Conservation (phyloP, 2,888 invertebrate genomes). For the Eudemis profundana region DNA sequence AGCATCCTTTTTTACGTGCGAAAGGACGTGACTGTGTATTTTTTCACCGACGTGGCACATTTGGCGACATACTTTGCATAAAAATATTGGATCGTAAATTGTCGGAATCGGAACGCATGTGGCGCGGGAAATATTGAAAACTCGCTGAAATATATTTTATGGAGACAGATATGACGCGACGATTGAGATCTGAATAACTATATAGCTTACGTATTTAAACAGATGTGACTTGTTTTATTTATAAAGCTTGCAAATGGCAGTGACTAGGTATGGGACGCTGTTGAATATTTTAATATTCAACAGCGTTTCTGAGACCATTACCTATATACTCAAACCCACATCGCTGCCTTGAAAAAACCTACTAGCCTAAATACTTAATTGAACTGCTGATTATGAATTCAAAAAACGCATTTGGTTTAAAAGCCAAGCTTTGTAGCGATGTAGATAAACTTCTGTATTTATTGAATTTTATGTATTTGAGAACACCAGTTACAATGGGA, state of each 20-base stretch:
- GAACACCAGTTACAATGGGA: constrained; percentile 35
- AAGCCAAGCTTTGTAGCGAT: constrained; percentile 8
- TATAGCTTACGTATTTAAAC: constrained; percentile 39
- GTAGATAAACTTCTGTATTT: constrained; percentile 21
- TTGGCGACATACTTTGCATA: constrained; percentile 84
- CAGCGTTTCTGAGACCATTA: not conserved
- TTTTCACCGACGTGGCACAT: constrained; percentile 79
- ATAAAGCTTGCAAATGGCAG: not conserved
- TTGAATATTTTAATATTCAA: not conserved
- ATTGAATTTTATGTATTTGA: constrained; percentile 32
- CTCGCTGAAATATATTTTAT: constrained; percentile 73
- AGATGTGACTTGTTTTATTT: constrained; percentile 1
- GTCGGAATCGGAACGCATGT: constrained; percentile 75
- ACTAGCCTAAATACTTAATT: constrained; percentile 13
- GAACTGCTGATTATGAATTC: not conserved
- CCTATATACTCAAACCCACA: not conserved
- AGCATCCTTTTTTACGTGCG: constrained; percentile 84
- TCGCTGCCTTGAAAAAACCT: not conserved
- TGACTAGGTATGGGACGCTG: too few relatives aligned
- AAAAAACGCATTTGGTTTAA: constrained; percentile 26
- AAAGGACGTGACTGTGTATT: constrained; percentile 79
- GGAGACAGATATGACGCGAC: constrained; percentile 61
- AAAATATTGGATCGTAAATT: constrained; percentile 84
- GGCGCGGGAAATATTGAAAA: constrained; percentile 74
- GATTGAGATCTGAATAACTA: constrained; percentile 71